Evolutionary conservation across 1,140 invertebrate species (phyloP).

Genomic region (Frieseomelitta varia): DNA sequence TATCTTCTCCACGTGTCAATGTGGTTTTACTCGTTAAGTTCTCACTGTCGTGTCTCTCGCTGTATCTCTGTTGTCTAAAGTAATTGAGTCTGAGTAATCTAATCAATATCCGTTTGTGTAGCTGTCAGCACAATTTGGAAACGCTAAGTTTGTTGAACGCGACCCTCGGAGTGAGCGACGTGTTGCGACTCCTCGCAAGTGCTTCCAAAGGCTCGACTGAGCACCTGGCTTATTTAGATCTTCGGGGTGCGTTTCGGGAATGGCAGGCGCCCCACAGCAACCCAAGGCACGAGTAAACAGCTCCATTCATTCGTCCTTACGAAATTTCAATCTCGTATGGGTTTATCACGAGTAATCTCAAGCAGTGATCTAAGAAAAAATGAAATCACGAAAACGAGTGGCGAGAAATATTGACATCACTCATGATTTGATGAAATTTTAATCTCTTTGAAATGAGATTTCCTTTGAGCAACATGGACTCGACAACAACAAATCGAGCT

Average conservation of each 20-base stretch:
- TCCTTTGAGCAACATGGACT: not conserved
- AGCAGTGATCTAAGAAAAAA: too few relatives aligned
- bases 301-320: not conserved
- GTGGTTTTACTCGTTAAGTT: not conserved
- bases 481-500: not conserved
- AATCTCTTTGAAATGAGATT: not conserved
- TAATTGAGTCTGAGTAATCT: not conserved
- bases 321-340: too few relatives aligned
- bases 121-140: slow-evolving; percentile 75
- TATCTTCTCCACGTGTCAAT: not conserved
- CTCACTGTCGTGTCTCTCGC: not conserved
- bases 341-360: too few relatives aligned
- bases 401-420: not conserved
- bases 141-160: slow-evolving; percentile 77
- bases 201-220: slow-evolving; percentile 68
- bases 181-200: slow-evolving; percentile 74
- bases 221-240: slow-evolving; percentile 70
- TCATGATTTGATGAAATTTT: too few relatives aligned
- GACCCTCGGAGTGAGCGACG: slow-evolving; percentile 76
- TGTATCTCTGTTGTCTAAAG: not conserved
- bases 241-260: slow-evolving; percentile 78
- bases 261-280: slow-evolving; percentile 78
- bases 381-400: too few relatives aligned
- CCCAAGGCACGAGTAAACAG: slow-evolving; percentile 66
- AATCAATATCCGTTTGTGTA: slow-evolving; percentile 35